Base-by-base conservation (phyloP, 2,888 invertebrate genomes). In the Andrena minutula region DNA sequence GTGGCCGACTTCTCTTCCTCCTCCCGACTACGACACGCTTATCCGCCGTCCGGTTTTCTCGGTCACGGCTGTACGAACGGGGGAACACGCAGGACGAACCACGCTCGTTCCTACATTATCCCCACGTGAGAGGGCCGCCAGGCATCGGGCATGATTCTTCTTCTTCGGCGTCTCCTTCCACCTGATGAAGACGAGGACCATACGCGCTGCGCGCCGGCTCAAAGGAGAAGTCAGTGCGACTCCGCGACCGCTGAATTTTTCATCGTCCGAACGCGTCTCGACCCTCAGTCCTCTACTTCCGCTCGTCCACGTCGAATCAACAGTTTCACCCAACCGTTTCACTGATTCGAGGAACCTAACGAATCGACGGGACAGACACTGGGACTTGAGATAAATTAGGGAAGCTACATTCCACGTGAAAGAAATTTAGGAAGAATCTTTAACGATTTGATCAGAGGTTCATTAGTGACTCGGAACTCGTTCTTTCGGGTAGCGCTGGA, bases 41-140 rank as follows among this genome's bases (percentile, higher is more conserved):
- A 80, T 85, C 85, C 85, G 70, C 84, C 78, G 83, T 87, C 88
- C 88, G 84, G 88, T 89, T 92, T 92, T 93, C 93, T 92, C 93
- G 93, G 92, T 92, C 93, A 93, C 86, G 91, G 91, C 85, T 91
- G 66, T 71, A 87, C 90, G 79, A 79, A 68, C 56, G 78, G 80
- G 82, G 82, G 79, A 75, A 86, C 69, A 63, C 66, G 72, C 82
- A 73, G 78, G 72, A 81, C 84, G 73, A 78, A 58, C 60, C 74
- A 72, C 60, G 66, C 72, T 83, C 60, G 82, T 83, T 84, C 76
- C 83, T 84, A 82, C 83, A 81, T 88, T 84, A 85, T 86, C 86
- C 85, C 88, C 84, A 86, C 88, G 86, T 85, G 82, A 80, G 72
- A 10, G 41, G 41, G 16, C 72, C 32, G 32, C 47, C 49, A 56